A percentile compares a stretch with the other conserved stretches of the same genome.
Evolutionary conservation across 2,797 vertebrate species (phyloP).

Genomic region (Carduelis carduelis): DNA sequence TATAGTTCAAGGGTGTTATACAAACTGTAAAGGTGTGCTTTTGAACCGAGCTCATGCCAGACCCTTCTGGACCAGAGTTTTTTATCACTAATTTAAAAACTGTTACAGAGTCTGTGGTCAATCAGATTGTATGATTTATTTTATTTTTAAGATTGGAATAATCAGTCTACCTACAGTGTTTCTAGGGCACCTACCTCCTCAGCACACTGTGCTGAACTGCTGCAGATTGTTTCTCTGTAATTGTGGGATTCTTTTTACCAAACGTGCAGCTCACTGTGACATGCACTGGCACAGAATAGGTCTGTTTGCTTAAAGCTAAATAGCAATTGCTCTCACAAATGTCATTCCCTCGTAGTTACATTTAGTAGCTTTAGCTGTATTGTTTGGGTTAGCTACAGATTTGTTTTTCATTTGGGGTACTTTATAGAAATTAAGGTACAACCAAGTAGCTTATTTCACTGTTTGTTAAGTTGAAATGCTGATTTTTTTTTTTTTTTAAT

Average conservation of each 20-base stretch:
- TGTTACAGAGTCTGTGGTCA: constrained; percentile 68
- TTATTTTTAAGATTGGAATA: background rate
- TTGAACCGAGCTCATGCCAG: constrained; percentile 51
- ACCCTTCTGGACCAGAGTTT: constrained; percentile 61
- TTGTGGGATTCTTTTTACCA: constrained; percentile 64
- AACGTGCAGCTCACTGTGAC: constrained; percentile 71
- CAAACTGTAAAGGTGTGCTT: constrained; percentile 76
- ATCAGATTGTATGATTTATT: constrained; percentile 44
- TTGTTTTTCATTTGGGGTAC: background rate
- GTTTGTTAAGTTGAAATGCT: background rate
- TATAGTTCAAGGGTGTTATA: constrained; percentile 71
- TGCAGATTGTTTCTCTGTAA: constrained; percentile 54
- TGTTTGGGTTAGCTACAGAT: background rate
- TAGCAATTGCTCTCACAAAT: background rate
- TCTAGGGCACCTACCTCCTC: constrained; percentile 56
- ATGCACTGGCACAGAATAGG: constrained; percentile 49
- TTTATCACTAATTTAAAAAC: constrained; percentile 61
- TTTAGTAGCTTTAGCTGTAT: background rate
- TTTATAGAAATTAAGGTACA: constrained; percentile 31
- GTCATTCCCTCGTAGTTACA: background rate
- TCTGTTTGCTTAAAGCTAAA: background rate
- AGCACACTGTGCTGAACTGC: background rate
- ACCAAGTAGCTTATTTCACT: background rate
- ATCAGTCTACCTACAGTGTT: constrained; percentile 28
- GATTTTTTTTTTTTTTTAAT: background rate